Conservation (phyloP, 2,113 vertebrate genomes). For the Falcunculus frontatus region DNA sequence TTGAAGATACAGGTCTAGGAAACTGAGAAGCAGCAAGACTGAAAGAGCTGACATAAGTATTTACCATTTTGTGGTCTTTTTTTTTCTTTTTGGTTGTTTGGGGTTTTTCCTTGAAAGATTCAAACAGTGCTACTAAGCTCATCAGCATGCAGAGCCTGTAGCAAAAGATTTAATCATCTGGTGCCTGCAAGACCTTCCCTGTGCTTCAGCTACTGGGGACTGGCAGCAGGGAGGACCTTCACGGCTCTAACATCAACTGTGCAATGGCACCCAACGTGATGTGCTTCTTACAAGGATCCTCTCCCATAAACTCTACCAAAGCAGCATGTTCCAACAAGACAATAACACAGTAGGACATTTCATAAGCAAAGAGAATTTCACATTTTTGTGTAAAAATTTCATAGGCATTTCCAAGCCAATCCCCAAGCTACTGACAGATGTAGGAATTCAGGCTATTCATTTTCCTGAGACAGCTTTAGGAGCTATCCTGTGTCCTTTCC, state of each 20-base stretch:
- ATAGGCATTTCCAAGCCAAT: background rate
- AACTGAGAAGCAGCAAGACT: background rate
- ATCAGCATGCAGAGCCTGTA: background rate
- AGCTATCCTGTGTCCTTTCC: background rate
- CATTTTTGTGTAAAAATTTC: background rate
- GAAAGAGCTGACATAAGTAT: background rate
- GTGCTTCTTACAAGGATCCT: background rate
- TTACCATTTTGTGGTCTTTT: background rate
- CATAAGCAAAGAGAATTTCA: background rate
- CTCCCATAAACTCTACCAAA: background rate
- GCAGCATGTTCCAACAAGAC: background rate
- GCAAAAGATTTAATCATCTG: background rate
- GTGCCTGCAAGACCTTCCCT: background rate
- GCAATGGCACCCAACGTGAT: background rate
- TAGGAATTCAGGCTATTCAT: background rate
- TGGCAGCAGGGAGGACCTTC: background rate
- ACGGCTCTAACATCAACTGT: rapidly evolving
- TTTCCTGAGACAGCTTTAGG: background rate
- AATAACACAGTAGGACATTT: background rate
- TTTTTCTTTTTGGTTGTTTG: background rate
- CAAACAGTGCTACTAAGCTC: background rate
- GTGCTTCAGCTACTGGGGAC: background rate
- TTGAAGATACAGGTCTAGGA: background rate
- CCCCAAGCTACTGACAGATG: background rate
- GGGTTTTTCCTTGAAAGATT: background rate